Conservation (phyloP, 1,140 invertebrate genomes). For the Orius laevigatus region DNA sequence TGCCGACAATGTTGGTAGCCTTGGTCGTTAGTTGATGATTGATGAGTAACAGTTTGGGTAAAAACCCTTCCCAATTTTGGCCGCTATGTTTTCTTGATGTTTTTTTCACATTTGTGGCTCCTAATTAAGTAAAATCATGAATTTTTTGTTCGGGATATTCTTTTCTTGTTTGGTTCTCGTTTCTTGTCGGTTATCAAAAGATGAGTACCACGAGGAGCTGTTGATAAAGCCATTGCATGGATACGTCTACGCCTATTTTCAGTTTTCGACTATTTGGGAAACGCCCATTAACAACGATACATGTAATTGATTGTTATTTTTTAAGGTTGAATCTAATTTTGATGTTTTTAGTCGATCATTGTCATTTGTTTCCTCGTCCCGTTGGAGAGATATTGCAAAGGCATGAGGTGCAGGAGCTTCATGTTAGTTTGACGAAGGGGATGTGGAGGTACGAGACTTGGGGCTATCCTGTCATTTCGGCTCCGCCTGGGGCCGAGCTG, state of each 20-base stretch:
- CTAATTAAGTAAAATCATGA: too few relatives aligned
- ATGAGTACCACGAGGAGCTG: conserved; percentile 63
- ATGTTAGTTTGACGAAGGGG: conserved; percentile 81
- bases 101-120: too few relatives aligned
- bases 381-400: conserved; percentile 76
- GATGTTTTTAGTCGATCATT: conserved; percentile 32
- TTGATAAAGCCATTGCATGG: conserved; percentile 62
- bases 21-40: too few relatives aligned
- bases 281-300: conserved; percentile 28
- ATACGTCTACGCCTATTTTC: conserved; percentile 69
- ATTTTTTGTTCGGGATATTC: too few relatives aligned
- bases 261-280: conserved; percentile 67
- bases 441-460: conserved; percentile 83
- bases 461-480: conserved; percentile 77
- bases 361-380: conserved; percentile 74
- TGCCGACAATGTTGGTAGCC: too few relatives aligned
- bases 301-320: conserved; percentile 33
- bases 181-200: conserved; percentile 22
- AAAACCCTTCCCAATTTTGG: too few relatives aligned
- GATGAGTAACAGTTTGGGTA: too few relatives aligned
- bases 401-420: conserved; percentile 75
- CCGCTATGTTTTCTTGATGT: too few relatives aligned
- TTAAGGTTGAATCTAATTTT: not conserved
- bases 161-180: too few relatives aligned
- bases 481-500: conserved; percentile 81